Conservation (phyloP, 2,113 vertebrate genomes). For the Aspiorhynchus laticeps region DNA sequence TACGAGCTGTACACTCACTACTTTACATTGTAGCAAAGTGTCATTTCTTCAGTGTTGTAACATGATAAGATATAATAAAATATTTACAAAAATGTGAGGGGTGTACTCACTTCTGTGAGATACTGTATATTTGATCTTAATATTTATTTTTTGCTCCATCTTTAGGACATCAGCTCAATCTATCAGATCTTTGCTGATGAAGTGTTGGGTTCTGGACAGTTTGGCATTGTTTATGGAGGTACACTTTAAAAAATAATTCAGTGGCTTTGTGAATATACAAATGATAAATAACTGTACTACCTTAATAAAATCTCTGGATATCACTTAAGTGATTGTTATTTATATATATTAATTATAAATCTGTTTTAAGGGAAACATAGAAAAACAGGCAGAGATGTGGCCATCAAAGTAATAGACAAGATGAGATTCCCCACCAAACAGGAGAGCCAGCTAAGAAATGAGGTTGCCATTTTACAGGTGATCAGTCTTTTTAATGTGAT, state of each 20-base stretch:
- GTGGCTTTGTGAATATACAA: not conserved
- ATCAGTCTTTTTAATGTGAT: constrained; percentile 4
- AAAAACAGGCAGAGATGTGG: constrained; percentile 97
- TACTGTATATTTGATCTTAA: not conserved
- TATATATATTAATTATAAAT: too few species aligned
- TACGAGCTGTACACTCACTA: too few species aligned
- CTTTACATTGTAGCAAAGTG: too few species aligned
- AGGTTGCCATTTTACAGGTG: constrained; percentile 99
- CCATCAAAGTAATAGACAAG: constrained; percentile 99
- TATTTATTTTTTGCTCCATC: constrained; percentile 39
- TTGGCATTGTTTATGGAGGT: constrained; percentile 99
- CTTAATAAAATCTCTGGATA: too few species aligned
- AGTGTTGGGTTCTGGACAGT: constrained; percentile 97
- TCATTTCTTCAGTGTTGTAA: too few species aligned
- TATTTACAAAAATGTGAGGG: too few species aligned
- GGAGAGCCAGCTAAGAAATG: constrained; percentile 97
- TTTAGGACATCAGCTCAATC: constrained; percentile 94
- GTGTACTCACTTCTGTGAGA: too few species aligned
- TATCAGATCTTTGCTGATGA: constrained; percentile 99
- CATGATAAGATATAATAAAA: too few species aligned
- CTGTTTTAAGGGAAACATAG: constrained; percentile 88
- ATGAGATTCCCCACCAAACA: constrained; percentile 99
- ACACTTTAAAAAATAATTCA: constrained; percentile 49
- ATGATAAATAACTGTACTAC: too few species aligned
- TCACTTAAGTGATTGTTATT: too few species aligned